phyloP scores from a whole-genome alignment of 2,797 vertebrate species.

The Catostomus latipinnis region DNA sequence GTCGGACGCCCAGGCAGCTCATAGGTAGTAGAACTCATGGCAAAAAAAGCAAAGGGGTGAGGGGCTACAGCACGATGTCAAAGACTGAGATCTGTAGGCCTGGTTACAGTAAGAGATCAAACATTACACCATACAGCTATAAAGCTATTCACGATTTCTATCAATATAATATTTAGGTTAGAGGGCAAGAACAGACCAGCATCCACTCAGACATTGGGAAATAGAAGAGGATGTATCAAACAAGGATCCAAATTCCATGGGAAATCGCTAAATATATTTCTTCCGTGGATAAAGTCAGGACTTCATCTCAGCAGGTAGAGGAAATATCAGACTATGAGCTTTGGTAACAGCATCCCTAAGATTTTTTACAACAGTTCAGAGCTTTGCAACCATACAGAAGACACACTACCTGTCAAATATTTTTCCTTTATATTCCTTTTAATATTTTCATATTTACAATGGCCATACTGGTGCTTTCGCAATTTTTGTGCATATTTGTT shows the following conservation, averaged over 20 bases:
- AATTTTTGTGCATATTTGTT: background rate
- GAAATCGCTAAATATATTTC: conserved; percentile 31
- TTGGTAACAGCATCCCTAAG: conserved; percentile 32
- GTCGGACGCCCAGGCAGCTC: conserved; percentile 74
- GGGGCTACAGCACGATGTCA: conserved; percentile 19
- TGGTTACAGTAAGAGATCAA: conserved; percentile 38
- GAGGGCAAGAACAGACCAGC: conserved; percentile 26
- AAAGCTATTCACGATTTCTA: conserved; percentile 26
- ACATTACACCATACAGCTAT: conserved; percentile 34
- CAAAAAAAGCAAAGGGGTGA: conserved; percentile 58
- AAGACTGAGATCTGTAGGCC: conserved; percentile 35
- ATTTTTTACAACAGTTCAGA: background rate
- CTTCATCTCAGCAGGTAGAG: conserved; percentile 34
- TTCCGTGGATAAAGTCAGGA: background rate
- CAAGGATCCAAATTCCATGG: conserved; percentile 17
- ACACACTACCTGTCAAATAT: background rate
- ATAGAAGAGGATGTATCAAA: conserved; percentile 26
- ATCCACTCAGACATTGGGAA: conserved; percentile 11
- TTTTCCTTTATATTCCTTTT: background rate
- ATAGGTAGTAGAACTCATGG: conserved; percentile 63
- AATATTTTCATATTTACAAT: background rate
- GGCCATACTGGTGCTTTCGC: background rate
- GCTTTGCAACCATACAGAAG: conserved; percentile 4
- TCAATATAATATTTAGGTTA: conserved; percentile 32
- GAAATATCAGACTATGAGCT: conserved; percentile 31